These are phyloP conservation scores for Myodes glareolus DNA, from an alignment of 2,113 vertebrate species.

Conservation along the genomic window DNA sequence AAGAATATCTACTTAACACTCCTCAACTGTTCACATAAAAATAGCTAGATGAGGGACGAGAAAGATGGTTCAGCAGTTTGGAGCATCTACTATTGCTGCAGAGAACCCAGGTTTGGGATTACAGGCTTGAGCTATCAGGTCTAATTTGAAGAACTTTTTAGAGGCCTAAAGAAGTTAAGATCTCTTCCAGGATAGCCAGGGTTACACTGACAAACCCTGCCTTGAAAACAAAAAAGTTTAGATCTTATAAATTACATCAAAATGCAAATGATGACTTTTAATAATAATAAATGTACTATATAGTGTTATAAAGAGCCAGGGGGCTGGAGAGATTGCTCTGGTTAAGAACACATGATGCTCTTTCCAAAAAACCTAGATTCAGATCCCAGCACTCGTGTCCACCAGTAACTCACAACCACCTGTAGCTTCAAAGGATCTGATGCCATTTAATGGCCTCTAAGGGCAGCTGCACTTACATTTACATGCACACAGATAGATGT, in stretches of 20 bases:
- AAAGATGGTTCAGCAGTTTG: not conserved
- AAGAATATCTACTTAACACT: not conserved
- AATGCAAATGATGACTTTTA: not conserved
- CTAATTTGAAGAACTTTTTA: constrained; percentile 12
- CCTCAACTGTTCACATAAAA: not conserved
- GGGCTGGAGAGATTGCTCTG: not conserved
- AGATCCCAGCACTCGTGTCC: not conserved
- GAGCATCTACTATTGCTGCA: not conserved
- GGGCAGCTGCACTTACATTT: not conserved
- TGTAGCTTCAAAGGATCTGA: not conserved
- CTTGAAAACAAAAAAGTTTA: not conserved
- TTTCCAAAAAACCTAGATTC: not conserved
- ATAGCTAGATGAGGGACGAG: not conserved
- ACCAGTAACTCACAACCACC: not conserved
- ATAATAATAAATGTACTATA: constrained; percentile 9
- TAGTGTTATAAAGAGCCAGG: not conserved
- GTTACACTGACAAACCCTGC: too few relatives aligned
- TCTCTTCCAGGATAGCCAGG: too few relatives aligned
- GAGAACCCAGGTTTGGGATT: not conserved
- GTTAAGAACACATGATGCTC: not conserved
- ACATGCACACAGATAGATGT: not conserved
- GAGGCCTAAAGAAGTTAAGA: not conserved
- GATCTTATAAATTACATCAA: not conserved
- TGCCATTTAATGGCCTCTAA: not conserved
- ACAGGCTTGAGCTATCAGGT: not conserved